Evolutionary conservation across 2,113 vertebrate genomes (phyloP), one percentile per base, ranked within the genome.

Genomic region (Narcine bancroftii): DNA sequence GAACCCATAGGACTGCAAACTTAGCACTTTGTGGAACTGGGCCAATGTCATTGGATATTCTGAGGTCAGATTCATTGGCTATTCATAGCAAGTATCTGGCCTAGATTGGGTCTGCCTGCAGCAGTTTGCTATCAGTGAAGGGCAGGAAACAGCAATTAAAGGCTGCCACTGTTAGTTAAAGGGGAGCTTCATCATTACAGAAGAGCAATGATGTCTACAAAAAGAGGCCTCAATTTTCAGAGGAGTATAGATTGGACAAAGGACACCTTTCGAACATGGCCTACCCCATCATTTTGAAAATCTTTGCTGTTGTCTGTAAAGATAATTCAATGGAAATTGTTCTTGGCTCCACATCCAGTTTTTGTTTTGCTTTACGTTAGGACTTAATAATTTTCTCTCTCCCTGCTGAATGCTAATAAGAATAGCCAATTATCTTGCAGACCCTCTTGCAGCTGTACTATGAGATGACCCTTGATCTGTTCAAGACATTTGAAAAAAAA

Each of bases 41-140:
- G 81, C 81, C 81, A 87, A 87, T 63, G 81, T 87, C 81, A 19
- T 87, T 87, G 53, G 81, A 87, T 60, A 60, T 87, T 87, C 81
- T n/a, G 56, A 87, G 81, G 81, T 87, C 81, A 63, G 50, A 50
- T 21, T 63, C 81, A 63, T 24, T 87, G 81, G n/a, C 81, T 87
- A 87, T 87, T 87, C 81, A 87, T 87, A 87, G 81, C 81, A 87
- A 60, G 81, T 60, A 60, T 56, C 81, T 87, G 81, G 81, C 81
- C 81, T 87, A 87, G 81, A 63, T 87, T 87, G 81, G 81, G 81
- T n/a, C 53, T 36, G 81, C 81, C 81, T 60, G 81, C 81, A 87
- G 81, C 81, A 87, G 53, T 87, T 87, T 60, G 50, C 81, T 36
- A 56, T 85, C 81, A 85, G 81, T 87, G 81, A 87, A 63, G 53